These are phyloP conservation scores for Fregetta grallaria DNA, from an alignment of 2,113 vertebrate species.

Conservation along the genomic window DNA sequence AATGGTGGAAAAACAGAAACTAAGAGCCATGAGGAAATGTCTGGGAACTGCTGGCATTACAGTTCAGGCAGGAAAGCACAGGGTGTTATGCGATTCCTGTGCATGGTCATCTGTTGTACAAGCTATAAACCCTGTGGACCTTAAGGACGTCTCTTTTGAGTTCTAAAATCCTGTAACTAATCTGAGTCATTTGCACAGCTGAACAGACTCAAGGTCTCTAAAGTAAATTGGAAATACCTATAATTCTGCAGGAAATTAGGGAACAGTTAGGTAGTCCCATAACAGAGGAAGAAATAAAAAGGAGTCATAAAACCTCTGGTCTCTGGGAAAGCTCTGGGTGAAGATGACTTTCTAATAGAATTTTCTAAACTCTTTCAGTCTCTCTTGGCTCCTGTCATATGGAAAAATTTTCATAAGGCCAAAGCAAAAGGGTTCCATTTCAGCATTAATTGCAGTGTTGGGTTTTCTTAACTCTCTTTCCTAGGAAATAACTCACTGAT, in stretches of 20 bases:
- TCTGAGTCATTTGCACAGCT: conserved; percentile 19
- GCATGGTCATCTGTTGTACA: background rate
- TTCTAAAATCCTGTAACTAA: background rate
- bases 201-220: conserved; percentile 10
- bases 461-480: conserved; percentile 40
- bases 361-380: conserved; percentile 39
- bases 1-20: background rate
- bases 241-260: conserved; percentile 48
- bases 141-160: background rate
- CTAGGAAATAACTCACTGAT: conserved; percentile 33
- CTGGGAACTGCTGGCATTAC: background rate
- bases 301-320: conserved; percentile 28
- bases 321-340: conserved; percentile 46
- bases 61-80: background rate
- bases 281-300: conserved; percentile 47
- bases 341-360: conserved; percentile 62
- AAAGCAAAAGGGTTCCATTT: conserved; percentile 26
- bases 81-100: background rate
- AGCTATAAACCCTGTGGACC: background rate
- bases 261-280: conserved; percentile 25
- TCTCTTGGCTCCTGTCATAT: conserved; percentile 2
- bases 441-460: conserved; percentile 31
- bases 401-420: conserved; percentile 4
- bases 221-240: conserved; percentile 50
- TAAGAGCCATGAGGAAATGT: background rate